These are phyloP conservation scores for Ptilonorhynchus violaceus DNA, from an alignment of 2,113 vertebrate species.

Conservation along the genomic window DNA sequence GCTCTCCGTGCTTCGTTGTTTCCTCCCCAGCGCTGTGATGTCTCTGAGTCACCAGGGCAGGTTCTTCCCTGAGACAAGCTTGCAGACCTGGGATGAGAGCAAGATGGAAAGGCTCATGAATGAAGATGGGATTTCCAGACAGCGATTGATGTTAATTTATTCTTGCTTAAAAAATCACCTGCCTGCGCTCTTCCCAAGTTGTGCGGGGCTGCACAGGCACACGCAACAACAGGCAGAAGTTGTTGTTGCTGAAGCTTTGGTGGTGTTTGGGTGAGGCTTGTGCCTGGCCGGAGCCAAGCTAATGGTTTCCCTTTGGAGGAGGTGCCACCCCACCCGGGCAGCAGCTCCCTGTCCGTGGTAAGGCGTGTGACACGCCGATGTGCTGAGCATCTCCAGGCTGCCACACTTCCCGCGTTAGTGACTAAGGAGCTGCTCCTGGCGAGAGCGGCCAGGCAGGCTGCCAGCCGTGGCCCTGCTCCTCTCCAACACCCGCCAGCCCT, in stretches of 20 bases:
- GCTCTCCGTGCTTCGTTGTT: neutral
- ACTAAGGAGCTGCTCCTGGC: neutral
- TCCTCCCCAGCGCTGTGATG: neutral
- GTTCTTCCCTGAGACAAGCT: neutral
- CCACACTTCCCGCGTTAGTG: neutral
- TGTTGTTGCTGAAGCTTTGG: neutral
- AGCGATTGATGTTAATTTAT: neutral
- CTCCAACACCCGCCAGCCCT: neutral
- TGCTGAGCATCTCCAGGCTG: constrained; percentile 1
- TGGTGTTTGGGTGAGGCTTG: neutral
- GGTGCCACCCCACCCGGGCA: neutral
- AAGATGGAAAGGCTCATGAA: neutral
- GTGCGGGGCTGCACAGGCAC: neutral
- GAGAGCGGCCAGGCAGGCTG: neutral
- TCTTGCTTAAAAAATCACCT: neutral
- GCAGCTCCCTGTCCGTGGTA: neutral
- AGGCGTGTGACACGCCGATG: neutral
- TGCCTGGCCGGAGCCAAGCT: neutral
- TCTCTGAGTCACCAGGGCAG: neutral
- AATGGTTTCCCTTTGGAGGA: neutral
- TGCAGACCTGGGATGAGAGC: neutral
- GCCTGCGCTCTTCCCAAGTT: neutral
- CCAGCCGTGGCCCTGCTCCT: neutral
- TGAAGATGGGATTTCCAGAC: neutral
- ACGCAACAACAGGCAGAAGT: neutral